These are phyloP conservation scores for Leptocoma aspasia DNA, from an alignment of 2,113 vertebrate species.

Conservation along the genomic window DNA sequence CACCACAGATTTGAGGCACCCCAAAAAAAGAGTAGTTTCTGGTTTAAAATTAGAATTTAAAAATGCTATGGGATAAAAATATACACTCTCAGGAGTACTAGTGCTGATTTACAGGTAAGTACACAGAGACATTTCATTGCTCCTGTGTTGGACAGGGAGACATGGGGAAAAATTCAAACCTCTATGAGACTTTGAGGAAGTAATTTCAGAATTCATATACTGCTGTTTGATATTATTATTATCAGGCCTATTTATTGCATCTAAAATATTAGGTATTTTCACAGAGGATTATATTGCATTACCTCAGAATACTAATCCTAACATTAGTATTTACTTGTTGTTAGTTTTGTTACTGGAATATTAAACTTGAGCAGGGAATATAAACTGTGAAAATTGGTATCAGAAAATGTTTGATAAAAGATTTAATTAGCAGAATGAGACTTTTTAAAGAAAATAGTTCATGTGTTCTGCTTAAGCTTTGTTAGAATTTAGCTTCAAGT, in stretches of 20 bases:
- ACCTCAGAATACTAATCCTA: constrained; percentile 52
- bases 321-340: constrained; percentile 56
- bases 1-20: background rate
- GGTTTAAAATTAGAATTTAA: background rate
- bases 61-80: background rate
- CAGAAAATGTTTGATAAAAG: constrained; percentile 1
- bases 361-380: background rate
- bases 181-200: background rate
- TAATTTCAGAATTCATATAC: background rate
- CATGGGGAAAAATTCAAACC: background rate
- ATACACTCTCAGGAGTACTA: background rate
- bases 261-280: constrained; percentile 50
- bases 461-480: background rate
- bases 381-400: background rate
- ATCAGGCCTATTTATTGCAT: constrained; percentile 6
- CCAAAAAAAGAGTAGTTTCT: background rate
- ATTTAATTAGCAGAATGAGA: constrained; percentile 13
- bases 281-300: constrained; percentile 46
- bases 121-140: background rate
- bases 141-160: background rate
- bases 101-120: background rate
- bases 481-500: background rate
- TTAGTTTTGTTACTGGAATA: constrained; percentile 45
- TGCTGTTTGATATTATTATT: background rate
- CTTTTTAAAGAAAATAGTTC: background rate